Base-by-base conservation (phyloP, 2,888 invertebrate genomes). In the Galeopsomyia nigrocyanea region DNA sequence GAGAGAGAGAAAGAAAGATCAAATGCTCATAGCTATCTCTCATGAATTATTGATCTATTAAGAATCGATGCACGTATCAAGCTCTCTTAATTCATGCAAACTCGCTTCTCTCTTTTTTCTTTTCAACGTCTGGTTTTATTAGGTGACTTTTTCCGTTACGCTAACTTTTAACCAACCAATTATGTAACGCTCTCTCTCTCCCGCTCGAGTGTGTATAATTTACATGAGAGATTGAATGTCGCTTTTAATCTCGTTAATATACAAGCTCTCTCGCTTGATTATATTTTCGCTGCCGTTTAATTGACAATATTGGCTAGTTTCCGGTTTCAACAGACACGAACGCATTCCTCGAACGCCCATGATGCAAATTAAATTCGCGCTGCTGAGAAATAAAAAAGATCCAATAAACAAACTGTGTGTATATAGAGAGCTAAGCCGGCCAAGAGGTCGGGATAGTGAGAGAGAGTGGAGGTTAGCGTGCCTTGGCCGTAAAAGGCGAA, bases 401-500 rank as follows among this genome's bases (percentile, higher is more conserved):
- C 26, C 26, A 5, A 26, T 26, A 26, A 26, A 3, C 26, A 2
- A 5, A 26, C 26, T n/a, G n/a, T 21, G 31, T 26, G 3, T 0
- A 31, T n/a, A n/a, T n/a, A n/a, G n/a, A n/a, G 14, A 16, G 55
- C 46, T 55, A 64, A 51, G 55, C 53, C 17, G 21, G 19, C 55
- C 55, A 46, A 21, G 22, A 64, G 10, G 39, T 53, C 13, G 22
- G 55, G 31, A 26, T n/a, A 21, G 9, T 10, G 17, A 19, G n/a
- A 19, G 50, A 49, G 9, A 6, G 39, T 39, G 13, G 3, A 50
- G 39, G 22, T 19, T 17, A 50, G 3, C 14, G 14, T 9, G 39
- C 50, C 50, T 53, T 39, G 46, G 31, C 61, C 60, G 53, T 68
- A 68, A 60, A 68, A 68, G 60, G 68, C 68, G n/a, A 68, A 66